Evolutionary conservation across 2,797 vertebrate species (phyloP).

Genomic region (Pipistrellus pipistrellus): DNA sequence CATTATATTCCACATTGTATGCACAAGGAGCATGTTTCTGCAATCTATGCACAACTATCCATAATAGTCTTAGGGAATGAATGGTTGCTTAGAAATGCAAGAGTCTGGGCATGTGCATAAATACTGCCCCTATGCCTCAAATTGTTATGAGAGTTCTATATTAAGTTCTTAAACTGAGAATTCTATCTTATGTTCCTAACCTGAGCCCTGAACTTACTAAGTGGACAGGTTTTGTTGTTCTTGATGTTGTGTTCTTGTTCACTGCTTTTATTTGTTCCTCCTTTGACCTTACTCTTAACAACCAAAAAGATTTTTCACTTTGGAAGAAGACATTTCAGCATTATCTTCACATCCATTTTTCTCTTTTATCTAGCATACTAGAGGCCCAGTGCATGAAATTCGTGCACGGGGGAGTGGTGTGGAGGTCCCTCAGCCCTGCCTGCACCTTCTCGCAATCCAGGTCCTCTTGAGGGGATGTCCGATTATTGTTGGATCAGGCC

Average conservation of each 20-base stretch:
- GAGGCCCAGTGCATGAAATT: neutral
- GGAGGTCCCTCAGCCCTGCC: too few relatives aligned
- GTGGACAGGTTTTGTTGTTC: neutral
- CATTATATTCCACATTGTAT: neutral
- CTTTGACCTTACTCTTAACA: constrained; percentile 5
- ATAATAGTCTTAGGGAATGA: neutral
- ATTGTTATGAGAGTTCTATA: too few relatives aligned
- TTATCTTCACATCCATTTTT: neutral
- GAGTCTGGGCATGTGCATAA: neutral
- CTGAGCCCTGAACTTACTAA: neutral
- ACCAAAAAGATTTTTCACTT: neutral
- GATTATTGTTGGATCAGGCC: too few relatives aligned
- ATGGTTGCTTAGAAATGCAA: neutral
- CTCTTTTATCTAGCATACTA: neutral
- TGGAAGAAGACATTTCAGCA: neutral
- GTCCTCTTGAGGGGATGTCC: too few relatives aligned
- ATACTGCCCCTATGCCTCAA: neutral
- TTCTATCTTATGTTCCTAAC: neutral
- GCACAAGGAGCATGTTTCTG: neutral
- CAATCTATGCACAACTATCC: neutral
- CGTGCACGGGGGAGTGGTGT: too few relatives aligned
- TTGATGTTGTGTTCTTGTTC: neutral
- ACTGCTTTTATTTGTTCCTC: neutral
- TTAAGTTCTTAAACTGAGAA: neutral
- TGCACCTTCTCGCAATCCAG: too few relatives aligned